Evolutionary conservation across 2,888 invertebrate genomes (phyloP).

Genomic region (Leptinotarsa rubiginosa): DNA sequence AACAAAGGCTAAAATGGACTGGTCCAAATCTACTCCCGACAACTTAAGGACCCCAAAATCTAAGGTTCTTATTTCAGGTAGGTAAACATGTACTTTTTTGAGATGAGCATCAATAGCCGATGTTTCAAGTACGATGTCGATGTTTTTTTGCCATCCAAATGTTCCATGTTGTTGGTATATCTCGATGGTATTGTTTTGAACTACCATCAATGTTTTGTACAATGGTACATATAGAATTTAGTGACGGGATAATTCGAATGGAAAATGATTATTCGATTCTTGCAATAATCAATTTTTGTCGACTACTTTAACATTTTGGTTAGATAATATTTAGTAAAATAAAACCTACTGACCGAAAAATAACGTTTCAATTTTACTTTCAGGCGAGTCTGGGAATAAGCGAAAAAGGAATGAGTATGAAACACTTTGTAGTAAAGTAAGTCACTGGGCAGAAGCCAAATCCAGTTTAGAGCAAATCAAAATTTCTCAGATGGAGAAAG

Average conservation of each 20-base stretch:
- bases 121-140: too few species aligned
- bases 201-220: too few species aligned
- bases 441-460: background rate
- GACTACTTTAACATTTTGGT: too few species aligned
- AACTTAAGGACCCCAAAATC: background rate
- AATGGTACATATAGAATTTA: too few species aligned
- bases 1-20: background rate
- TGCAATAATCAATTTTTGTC: too few species aligned
- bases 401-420: background rate
- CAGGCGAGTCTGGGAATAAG: background rate
- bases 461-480: background rate
- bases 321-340: too few species aligned
- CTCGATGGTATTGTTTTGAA: too few species aligned
- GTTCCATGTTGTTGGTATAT: too few species aligned
- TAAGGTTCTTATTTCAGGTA: background rate
- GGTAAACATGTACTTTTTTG: background rate
- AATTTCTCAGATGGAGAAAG: background rate
- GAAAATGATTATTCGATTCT: too few species aligned
- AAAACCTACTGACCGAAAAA: background rate
- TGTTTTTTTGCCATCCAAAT: too few species aligned
- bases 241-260: too few species aligned
- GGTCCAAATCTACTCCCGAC: background rate
- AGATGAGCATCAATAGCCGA: too few species aligned
- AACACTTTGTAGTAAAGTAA: background rate
- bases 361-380: background rate